These are phyloP conservation scores for Gorsachius goisagi DNA, from an alignment of 2,113 vertebrate genomes.

Conservation along the genomic window DNA sequence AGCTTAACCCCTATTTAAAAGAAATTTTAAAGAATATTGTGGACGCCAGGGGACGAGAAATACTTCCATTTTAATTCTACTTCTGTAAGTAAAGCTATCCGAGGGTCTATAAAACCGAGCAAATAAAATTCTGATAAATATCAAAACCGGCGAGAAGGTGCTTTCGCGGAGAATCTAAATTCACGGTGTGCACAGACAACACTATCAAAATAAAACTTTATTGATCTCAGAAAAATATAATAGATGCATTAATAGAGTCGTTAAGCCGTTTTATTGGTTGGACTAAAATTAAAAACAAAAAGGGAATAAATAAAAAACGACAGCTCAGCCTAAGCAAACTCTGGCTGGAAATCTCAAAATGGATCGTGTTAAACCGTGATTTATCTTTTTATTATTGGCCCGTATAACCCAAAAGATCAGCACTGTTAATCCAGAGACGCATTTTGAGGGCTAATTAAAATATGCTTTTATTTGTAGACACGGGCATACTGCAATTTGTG, in stretches of 20 bases:
- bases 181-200: neutral
- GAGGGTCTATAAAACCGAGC: constrained; percentile 38
- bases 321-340: constrained; percentile 19
- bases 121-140: constrained; percentile 54
- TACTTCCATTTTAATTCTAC: constrained; percentile 34
- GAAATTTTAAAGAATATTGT: constrained; percentile 61
- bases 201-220: constrained; percentile 63
- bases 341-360: constrained; percentile 31
- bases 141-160: neutral
- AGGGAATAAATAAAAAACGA: constrained; percentile 43
- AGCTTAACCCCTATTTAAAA: constrained; percentile 63
- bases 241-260: constrained; percentile 57
- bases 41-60: constrained; percentile 39
- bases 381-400: constrained; percentile 56
- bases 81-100: constrained; percentile 39
- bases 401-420: constrained; percentile 52
- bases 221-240: constrained; percentile 65
- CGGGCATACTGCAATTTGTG: constrained; percentile 15
- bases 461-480: constrained; percentile 56
- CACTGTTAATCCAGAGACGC: constrained; percentile 44
- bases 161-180: constrained; percentile 4
- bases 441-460: constrained; percentile 60
- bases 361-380: constrained; percentile 30
- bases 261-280: constrained; percentile 57
- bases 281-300: constrained; percentile 60